phyloP scores from a whole-genome alignment of 2,113 vertebrate species.

The Cyanoderma ruficeps region DNA sequence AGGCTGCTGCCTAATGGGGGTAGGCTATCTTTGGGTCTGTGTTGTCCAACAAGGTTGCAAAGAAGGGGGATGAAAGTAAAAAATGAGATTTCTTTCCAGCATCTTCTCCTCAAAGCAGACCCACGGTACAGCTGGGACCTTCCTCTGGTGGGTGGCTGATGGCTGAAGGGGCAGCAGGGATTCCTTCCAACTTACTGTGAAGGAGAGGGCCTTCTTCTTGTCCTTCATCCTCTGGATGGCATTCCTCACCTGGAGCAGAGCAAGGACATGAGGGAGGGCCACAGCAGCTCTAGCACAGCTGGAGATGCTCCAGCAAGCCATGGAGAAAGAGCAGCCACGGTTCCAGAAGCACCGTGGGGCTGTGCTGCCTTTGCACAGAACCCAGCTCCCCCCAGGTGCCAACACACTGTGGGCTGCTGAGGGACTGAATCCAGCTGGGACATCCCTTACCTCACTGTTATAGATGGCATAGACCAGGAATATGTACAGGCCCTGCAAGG shows the following conservation, averaged over 20 bases:
- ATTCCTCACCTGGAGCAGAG: constrained; percentile 82
- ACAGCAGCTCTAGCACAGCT: background rate
- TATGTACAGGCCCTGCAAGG: constrained; percentile 86
- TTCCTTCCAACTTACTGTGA: constrained; percentile 75
- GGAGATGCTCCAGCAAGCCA: background rate
- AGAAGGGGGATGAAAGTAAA: background rate
- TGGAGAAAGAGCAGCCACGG: background rate
- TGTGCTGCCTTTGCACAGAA: background rate
- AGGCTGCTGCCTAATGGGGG: background rate
- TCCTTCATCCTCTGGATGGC: constrained; percentile 89
- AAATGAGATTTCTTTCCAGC: background rate
- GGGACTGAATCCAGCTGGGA: background rate
- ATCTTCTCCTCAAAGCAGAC: background rate
- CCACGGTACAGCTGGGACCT: background rate
- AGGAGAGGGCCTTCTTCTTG: constrained; percentile 85
- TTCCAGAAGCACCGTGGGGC: background rate
- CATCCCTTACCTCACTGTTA: constrained; percentile 85
- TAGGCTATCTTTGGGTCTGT: background rate
- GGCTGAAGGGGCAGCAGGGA: background rate
- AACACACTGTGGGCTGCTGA: background rate
- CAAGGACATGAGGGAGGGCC: background rate
- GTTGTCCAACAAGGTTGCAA: background rate
- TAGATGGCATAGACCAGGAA: constrained; percentile 90
- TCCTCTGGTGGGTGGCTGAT: background rate
- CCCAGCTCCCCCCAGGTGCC: background rate